Base-by-base conservation (phyloP, 2,113 vertebrate genomes). In the Irena cyanogastra region DNA sequence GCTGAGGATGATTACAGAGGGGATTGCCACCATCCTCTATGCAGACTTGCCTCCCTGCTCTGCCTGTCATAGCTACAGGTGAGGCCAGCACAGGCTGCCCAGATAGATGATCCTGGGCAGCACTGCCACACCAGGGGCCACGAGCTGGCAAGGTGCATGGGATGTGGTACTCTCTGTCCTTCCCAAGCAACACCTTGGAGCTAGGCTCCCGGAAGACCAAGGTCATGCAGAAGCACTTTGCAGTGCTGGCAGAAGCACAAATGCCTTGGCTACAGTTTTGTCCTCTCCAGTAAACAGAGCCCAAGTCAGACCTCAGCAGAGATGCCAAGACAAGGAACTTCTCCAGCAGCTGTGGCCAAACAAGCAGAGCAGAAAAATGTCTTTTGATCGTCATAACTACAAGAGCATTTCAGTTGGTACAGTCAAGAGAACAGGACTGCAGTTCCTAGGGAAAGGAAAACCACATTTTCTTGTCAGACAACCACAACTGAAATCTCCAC, bases 391-490 rank as follows among this genome's bases (percentile, higher is more conserved):
- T 23, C 2, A 1, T 74, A 94, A 90, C 68, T 93, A 47, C 68
- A 92, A 74, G 18, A 70, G 59, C 50, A 56, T 78, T 92, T 83
- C 66, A 49, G 22, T 39, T 80, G 52, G 64, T 74, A 60, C 26
- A 77, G 50, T 23, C 16, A 65, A 85, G 66, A 83, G 60, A 94
- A 80, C 35, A 85, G 61, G 71, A 91, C 84, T n/a, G 1, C 75
- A 93, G 64, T 8, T 69, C 56, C 68, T 47, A 80, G 47, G 83
- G 90, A 90, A 6, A 96, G 64, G 85, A 94, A 97, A 95, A 95
- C 68, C 87, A 92, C 82, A 37, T 63, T 90, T 80, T 90, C 94
- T 93, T 90, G 94, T 88, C 85, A 86, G 71, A 65, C 71, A 88
- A 64, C 90, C 85, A 88, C 84, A 95, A 47, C 16, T 66, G 59